Conservation (phyloP, 2,113 vertebrate species). For the Gavia stellata region DNA sequence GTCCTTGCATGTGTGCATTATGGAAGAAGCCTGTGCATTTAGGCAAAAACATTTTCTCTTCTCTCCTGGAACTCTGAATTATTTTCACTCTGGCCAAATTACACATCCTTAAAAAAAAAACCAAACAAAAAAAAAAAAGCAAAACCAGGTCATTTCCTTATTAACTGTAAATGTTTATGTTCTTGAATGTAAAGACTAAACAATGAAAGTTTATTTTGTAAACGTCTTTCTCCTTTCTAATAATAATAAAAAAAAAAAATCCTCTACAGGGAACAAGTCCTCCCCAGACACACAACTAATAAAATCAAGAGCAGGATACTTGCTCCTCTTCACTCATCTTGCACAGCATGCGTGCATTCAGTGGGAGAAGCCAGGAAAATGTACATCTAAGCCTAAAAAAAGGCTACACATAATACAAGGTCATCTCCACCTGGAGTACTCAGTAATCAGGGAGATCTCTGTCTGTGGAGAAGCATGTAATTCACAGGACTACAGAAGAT, state of each 20-base stretch:
- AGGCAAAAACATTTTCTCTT: not conserved
- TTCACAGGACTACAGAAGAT: not conserved
- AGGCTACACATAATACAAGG: not conserved
- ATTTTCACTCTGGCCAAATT: not conserved
- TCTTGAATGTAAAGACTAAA: not conserved
- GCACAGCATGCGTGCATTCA: not conserved
- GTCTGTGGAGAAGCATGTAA: not conserved
- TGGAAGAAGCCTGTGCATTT: not conserved
- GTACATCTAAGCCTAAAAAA: not conserved
- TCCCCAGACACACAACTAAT: not conserved
- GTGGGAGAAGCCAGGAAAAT: not conserved
- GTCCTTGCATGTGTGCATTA: rapidly evolving
- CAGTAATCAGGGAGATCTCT: not conserved
- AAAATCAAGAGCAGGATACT: not conserved
- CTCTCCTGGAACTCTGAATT: not conserved
- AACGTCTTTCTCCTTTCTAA: not conserved
- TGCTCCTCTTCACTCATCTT: not conserved
- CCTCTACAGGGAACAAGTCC: not conserved
- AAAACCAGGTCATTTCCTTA: rapidly evolving
- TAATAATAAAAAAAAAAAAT: not conserved
- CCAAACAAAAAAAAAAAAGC: not conserved
- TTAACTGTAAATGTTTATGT: not conserved
- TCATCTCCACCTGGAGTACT: not conserved
- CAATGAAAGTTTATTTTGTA: not conserved
- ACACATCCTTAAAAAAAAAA: not conserved